Evolutionary conservation across 2,888 invertebrate species (phyloP).

Genomic region (Epinotia nisella): DNA sequence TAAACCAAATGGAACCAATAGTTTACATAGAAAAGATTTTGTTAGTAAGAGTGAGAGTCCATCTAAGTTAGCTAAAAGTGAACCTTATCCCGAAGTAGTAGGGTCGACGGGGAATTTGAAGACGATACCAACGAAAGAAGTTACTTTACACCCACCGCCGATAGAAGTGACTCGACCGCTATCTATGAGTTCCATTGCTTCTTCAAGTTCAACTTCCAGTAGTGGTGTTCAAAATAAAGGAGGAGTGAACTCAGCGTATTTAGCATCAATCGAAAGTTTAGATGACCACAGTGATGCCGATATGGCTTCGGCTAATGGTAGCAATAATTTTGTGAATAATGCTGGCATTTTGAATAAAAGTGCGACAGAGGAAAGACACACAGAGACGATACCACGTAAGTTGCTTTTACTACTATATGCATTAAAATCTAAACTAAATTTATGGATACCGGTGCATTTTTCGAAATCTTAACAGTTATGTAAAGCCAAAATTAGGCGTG

Average conservation of each 20-base stretch:
- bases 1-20: constrained; percentile 68
- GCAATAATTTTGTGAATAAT: constrained; percentile 75
- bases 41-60: constrained; percentile 59
- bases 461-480: background rate
- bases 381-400: constrained; percentile 71
- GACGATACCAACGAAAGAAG: constrained; percentile 71
- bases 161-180: constrained; percentile 87
- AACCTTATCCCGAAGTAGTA: constrained; percentile 71
- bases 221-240: constrained; percentile 87
- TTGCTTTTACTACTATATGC: constrained; percentile 42
- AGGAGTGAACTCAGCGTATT: constrained; percentile 89
- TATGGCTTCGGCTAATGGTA: constrained; percentile 78
- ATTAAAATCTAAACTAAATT: background rate
- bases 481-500: background rate
- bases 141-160: constrained; percentile 81
- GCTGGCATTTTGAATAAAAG: constrained; percentile 69
- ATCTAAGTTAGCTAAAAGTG: constrained; percentile 67
- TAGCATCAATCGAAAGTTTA: constrained; percentile 94
- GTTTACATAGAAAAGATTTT: constrained; percentile 75
- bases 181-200: constrained; percentile 91
- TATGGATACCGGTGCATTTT: background rate
- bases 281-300: constrained; percentile 92
- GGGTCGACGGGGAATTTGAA: constrained; percentile 80
- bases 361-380: constrained; percentile 67
- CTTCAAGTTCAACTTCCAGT: constrained; percentile 87